Evolutionary conservation across 2,888 invertebrate genomes (phyloP).

Genomic region (Orgyia antiqua): DNA sequence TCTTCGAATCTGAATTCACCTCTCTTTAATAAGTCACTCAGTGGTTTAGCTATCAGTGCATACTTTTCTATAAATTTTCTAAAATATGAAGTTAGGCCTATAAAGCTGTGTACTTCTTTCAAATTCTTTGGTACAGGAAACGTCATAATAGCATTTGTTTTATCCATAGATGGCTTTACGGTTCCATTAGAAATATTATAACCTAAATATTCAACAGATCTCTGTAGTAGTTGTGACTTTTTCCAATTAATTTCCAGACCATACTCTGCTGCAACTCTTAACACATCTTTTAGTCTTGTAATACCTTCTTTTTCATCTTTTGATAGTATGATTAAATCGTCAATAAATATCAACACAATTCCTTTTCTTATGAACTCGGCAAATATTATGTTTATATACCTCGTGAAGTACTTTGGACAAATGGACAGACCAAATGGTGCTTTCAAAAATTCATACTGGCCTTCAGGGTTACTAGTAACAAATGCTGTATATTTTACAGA

Average conservation of each 20-base stretch:
- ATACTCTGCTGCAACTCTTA: background rate
- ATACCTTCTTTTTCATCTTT: background rate
- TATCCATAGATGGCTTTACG: conserved; percentile 8
- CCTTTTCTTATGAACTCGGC: background rate
- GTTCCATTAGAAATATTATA: background rate
- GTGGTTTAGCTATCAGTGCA: conserved; percentile 17
- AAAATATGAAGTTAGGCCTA: conserved; percentile 16
- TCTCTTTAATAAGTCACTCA: background rate
- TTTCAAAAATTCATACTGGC: conserved; percentile 44
- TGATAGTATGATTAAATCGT: background rate
- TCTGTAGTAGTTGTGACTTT: background rate
- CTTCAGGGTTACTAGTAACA: conserved; percentile 35
- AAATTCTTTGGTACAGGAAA: conserved; percentile 9
- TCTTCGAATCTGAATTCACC: no score
- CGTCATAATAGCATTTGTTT: background rate
- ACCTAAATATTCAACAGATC: background rate
- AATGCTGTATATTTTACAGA: background rate
- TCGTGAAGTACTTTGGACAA: conserved; percentile 3
- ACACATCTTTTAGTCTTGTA: background rate
- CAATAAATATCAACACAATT: background rate
- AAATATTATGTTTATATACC: background rate
- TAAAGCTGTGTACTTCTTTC: conserved; percentile 17
- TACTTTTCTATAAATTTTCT: conserved; percentile 24
- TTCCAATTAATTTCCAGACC: background rate
- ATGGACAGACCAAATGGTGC: conserved; percentile 18